phyloP scores from a whole-genome alignment of 2,888 invertebrate genomes.

The Vannuccia rotundouncinata region DNA sequence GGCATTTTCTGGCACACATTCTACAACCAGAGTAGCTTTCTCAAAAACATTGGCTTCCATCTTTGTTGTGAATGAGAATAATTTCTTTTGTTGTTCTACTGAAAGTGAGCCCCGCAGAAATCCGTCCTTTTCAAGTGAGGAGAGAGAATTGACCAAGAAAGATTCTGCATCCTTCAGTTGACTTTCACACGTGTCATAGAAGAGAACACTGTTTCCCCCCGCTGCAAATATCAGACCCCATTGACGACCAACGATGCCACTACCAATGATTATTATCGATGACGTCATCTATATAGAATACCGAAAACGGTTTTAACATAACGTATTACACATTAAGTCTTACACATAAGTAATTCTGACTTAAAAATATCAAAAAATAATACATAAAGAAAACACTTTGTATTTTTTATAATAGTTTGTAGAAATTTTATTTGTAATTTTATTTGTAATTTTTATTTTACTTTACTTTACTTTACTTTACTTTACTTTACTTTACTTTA shows the following conservation, averaged over 20 bases:
- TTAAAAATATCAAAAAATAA: no score
- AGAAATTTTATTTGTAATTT: no score
- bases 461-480: no score
- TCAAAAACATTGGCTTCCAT: conserved; percentile 67
- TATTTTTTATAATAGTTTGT: no score
- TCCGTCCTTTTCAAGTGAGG: conserved; percentile 55
- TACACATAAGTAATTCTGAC: no score
- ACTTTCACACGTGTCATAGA: conserved; percentile 65
- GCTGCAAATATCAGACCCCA: conserved; percentile 91
- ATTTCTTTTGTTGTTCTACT: no score
- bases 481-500: no score
- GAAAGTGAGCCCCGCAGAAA: conserved; percentile 69
- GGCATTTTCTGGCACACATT: conserved; percentile 83
- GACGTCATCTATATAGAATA: no score
- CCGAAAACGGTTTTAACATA: no score
- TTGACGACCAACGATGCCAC: conserved; percentile 87
- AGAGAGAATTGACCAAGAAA: conserved; percentile 66
- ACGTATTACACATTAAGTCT: no score
- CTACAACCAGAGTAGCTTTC: conserved; percentile 66
- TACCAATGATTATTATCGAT: conserved; percentile 54
- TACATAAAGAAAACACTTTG: no score
- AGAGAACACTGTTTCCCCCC: conserved; percentile 77
- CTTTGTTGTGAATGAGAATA: conserved; percentile 67
- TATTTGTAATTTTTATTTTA: no score
- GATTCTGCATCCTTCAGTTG: conserved; percentile 58